Evolutionary conservation across 2,888 invertebrate species (phyloP).

Genomic region (Mylabris sibirica): DNA sequence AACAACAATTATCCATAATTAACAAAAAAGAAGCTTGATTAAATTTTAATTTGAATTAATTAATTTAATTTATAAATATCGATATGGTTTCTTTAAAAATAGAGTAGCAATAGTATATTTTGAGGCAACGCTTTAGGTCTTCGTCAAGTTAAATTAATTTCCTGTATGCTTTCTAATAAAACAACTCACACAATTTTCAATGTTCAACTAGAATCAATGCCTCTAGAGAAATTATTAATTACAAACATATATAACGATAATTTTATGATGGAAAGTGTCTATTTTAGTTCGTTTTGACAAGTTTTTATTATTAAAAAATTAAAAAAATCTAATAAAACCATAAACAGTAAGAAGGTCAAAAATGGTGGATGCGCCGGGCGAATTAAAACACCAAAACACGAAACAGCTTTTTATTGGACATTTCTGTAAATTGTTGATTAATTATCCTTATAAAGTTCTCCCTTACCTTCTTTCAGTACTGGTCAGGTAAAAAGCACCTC

Average conservation of each 20-base stretch:
- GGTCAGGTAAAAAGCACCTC: too few relatives aligned
- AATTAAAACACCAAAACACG: background rate
- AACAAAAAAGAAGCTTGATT: too few relatives aligned
- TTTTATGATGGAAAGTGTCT: too few relatives aligned
- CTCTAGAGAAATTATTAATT: background rate
- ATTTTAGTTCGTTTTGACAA: background rate
- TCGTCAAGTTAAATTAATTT: background rate
- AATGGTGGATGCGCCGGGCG: slow-evolving; percentile 4
- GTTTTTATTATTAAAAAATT: background rate
- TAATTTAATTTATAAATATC: slow-evolving; percentile 17
- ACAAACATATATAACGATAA: too few relatives aligned
- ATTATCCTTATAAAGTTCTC: too few relatives aligned
- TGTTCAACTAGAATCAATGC: background rate
- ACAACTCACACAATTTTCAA: background rate
- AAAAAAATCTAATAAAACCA: too few relatives aligned
- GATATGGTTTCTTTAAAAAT: slow-evolving; percentile 18
- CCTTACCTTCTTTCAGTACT: too few relatives aligned
- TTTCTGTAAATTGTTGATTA: background rate
- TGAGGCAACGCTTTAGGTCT: background rate
- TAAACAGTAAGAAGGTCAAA: background rate
- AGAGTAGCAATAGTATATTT: background rate
- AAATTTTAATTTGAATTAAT: slow-evolving; percentile 19
- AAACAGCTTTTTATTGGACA: too few relatives aligned
- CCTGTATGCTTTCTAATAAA: background rate
- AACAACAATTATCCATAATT: too few relatives aligned